A percentile compares a stretch with the other conserved stretches of the same genome.
phyloP scores from a whole-genome alignment of 2,797 vertebrate species.

The Clarias platycephalus region DNA sequence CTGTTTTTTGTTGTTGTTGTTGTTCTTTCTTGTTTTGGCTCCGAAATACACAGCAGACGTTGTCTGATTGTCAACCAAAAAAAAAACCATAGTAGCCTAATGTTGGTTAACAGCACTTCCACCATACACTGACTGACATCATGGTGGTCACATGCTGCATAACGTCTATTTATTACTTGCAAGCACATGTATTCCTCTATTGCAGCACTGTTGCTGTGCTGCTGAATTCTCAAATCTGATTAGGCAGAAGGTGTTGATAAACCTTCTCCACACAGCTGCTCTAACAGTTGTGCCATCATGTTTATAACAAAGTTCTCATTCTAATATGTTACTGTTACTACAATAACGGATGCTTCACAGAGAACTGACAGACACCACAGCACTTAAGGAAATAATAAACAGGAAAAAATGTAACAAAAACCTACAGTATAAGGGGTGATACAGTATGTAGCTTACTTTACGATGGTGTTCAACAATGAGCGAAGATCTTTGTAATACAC shows the following conservation, averaged over 20 bases:
- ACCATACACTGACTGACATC: too few relatives aligned
- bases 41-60: too few relatives aligned
- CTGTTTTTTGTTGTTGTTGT: too few relatives aligned
- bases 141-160: too few relatives aligned
- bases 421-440: background rate
- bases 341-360: background rate
- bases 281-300: background rate
- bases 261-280: background rate
- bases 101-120: too few relatives aligned
- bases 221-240: background rate
- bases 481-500: background rate
- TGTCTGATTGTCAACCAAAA: too few relatives aligned
- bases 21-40: too few relatives aligned
- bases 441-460: background rate
- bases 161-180: background rate
- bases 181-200: background rate
- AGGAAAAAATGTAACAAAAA: background rate
- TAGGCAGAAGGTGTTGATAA: background rate
- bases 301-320: background rate
- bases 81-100: too few relatives aligned
- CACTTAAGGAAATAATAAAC: background rate
- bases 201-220: background rate
- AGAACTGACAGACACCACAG: background rate
- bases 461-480: background rate
- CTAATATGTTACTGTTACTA: background rate